Conservation (phyloP, 2,888 invertebrate species). For the Saturnia pavonia region DNA sequence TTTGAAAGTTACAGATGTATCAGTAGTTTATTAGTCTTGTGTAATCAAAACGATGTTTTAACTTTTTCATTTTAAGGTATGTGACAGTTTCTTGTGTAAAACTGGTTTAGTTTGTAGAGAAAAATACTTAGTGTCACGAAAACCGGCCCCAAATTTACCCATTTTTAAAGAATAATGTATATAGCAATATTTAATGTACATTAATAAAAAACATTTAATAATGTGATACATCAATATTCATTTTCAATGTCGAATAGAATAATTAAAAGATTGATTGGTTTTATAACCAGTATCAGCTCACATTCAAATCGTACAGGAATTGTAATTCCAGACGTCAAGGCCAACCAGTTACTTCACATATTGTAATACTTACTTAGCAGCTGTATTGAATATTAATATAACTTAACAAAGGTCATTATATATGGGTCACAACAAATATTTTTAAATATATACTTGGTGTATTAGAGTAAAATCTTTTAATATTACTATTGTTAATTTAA, state of each 20-base stretch:
- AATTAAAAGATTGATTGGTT: conserved; percentile 16
- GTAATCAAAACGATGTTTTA: not conserved
- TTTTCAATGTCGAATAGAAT: not conserved
- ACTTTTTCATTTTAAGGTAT: not conserved
- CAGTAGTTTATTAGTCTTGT: not conserved
- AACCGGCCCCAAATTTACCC: not conserved
- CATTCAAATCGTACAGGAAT: conserved; percentile 42
- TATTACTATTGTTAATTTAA: not conserved
- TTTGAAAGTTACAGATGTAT: not conserved
- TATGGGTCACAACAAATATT: conserved; percentile 30
- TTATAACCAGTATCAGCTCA: not conserved
- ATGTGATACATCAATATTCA: conserved; percentile 6
- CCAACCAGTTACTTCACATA: conserved; percentile 42
- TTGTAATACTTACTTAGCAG: conserved; percentile 34
- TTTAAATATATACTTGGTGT: too few species aligned
- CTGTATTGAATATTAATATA: conserved; percentile 32
- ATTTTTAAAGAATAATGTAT: too few species aligned
- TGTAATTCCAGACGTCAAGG: conserved; percentile 46
- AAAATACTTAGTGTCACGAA: not conserved
- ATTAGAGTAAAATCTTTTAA: not conserved
- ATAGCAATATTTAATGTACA: not conserved
- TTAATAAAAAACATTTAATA: not conserved
- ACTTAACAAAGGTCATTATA: conserved; percentile 34
- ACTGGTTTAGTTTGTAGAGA: too few species aligned
- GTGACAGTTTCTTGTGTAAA: not conserved